phyloP scores from a whole-genome alignment of 2,797 vertebrate genomes.

The Channallabes apus region DNA sequence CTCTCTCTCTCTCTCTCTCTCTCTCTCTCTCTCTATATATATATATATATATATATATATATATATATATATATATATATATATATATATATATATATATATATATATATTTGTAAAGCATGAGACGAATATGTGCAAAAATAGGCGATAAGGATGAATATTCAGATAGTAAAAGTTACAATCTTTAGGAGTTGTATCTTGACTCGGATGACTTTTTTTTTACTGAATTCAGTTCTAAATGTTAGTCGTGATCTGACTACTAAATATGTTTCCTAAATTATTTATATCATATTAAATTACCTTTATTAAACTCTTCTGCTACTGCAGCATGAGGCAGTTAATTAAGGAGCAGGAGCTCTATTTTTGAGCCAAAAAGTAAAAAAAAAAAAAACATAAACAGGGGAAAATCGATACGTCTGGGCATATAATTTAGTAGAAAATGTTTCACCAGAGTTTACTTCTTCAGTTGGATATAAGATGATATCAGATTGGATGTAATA shows the following conservation, averaged over 20 bases:
- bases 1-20: too few species aligned
- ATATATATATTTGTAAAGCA: too few species aligned
- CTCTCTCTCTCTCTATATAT: too few species aligned
- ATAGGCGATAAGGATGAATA: too few species aligned
- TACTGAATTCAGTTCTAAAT: neutral
- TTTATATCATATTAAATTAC: conserved; percentile 2
- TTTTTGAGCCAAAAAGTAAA: neutral
- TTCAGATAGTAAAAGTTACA: neutral
- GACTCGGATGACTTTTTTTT: neutral
- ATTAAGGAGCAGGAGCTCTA: neutral
- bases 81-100: too few species aligned
- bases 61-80: too few species aligned
- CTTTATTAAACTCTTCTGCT: neutral
- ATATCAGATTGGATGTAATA: neutral
- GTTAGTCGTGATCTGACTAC: neutral
- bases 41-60: too few species aligned
- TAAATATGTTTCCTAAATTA: neutral
- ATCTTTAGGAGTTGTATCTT: neutral
- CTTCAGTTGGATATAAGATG: neutral
- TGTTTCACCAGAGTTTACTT: neutral
- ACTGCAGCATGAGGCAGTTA: neutral
- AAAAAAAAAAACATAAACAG: neutral
- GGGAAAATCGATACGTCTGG: neutral
- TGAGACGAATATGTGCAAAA: too few species aligned
- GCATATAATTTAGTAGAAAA: neutral